Evolutionary conservation across 2,888 invertebrate genomes (phyloP), one percentile per base, ranked within the genome.

Genomic region (Cactoblastis cactorum): DNA sequence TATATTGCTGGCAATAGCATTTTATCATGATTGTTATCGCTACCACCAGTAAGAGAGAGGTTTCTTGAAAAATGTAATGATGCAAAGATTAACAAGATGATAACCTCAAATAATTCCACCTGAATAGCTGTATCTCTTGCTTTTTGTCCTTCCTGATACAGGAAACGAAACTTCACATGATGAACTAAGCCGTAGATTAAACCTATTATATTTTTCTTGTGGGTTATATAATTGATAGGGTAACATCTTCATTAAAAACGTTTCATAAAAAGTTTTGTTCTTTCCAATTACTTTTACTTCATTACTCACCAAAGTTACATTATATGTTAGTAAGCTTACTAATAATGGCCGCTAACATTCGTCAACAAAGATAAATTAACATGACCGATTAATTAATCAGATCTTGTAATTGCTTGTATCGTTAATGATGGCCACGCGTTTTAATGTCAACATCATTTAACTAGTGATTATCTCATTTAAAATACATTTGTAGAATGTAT

Each of bases 361-460:
- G 35, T 39, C 37, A 43, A 22, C 43, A 22, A 43, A 43, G 43
- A 52, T 45, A 52, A 49, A 38, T 38, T 38, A 38, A 38, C 18
- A 38, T n/a, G 19, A 19, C 15, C 18, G 38, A 18, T 38, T 38
- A 38, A 38, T 38, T 38, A 38, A 38, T 38, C 18, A 8, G 38
- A 38, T 38, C 38, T 38, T 38, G 38, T 38, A 18, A 18, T 18
- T 38, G 11, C 17, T 38, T 18, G 28, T 9, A 28, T 28, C 5
- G 9, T 38, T 15, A 18, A 38, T 18, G 38, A 38, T 18, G 18
- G 18, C 11, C 38, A n/a, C 37, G 11, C 37, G 14, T 37, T 37
- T 17, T 37, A 37, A 18, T 38, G 8, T 17, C 1, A 8, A 18
- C 11, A 9, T n/a, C 11, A 18, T 11, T 18, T 28, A 28, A 22